Base-by-base conservation (phyloP, 2,113 vertebrate species). In the Callipepla californica region DNA sequence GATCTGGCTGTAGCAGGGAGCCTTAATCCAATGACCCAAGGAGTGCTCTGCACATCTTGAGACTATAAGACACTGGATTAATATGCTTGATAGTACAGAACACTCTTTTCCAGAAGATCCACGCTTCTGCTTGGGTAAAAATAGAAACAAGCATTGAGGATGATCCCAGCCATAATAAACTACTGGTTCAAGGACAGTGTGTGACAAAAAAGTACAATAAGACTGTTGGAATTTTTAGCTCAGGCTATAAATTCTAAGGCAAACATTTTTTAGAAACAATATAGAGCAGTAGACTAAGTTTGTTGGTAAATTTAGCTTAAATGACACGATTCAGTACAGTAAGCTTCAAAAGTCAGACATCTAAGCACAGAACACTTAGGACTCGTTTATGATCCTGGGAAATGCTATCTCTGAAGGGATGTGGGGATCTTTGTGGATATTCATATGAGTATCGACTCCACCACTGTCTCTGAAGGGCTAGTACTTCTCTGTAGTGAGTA, bases 261-360 rank as follows among this genome's bases (percentile, higher is more conserved):
- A 88, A 85, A 51, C n/a, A 79, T 26, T 80, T 92, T 25, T 57
- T 67, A 57, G 8, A 21, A 61, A 85, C 20, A 59, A 6, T 13
- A 28, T 48, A 45, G 3, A 87, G 19, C 38, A 74, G 22, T 26
- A 59, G 11, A 51, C 42, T 73, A 66, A 82, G 74, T 70, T 81
- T 95, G 42, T 87, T 77, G 36, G 28, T 82, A 94, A 91, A 85
- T 82, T 87, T 90, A 85, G 72, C 53, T 51, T 81, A 88, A 92
- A 95, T 86, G 34, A 76, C 59, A 91, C 0, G 5, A 93, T 95
- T 92, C 26, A 44, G 34, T 59, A 74, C 25, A 87, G 32, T 34
- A 67, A 85, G 45, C 83, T 72, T 74, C 40, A 68, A 78, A 93
- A 88, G 13, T 89, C 67, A 58, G 81, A 80, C 11, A 0, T 70